A percentile compares a stretch with the other conserved stretches of the same genome.
Conservation (phyloP, 2,797 vertebrate species). For the Crenuchus spilurus region DNA sequence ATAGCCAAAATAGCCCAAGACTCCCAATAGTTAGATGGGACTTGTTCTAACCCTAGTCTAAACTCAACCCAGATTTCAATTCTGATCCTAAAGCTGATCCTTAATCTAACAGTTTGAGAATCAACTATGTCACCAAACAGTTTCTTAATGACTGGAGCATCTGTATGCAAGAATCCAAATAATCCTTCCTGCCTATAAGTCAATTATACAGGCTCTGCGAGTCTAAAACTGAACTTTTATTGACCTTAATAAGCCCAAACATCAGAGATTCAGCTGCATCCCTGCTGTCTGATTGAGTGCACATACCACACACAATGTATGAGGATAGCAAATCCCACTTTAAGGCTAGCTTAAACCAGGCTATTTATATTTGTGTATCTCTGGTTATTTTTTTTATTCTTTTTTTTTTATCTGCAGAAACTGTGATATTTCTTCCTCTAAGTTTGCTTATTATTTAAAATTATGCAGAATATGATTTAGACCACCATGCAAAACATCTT, state of each 20-base stretch:
- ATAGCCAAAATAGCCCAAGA: no score
- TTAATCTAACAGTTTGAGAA: no score
- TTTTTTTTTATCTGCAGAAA: not conserved
- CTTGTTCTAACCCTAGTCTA: no score
- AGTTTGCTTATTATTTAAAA: conserved; percentile 11
- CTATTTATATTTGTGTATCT: not conserved
- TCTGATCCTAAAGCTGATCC: no score
- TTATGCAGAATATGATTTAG: not conserved
- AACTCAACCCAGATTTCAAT: no score
- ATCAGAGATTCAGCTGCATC: not conserved
- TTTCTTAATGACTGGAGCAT: no score
- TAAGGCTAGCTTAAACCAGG: not conserved
- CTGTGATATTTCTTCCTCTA: not conserved
- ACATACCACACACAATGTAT: not conserved
- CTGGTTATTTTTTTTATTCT: conserved; percentile 2
- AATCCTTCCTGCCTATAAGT: no score
- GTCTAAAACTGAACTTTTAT: not conserved
- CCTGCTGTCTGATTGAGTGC: not conserved
- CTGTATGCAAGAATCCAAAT: no score
- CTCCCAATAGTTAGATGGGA: no score
- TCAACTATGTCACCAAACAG: no score
- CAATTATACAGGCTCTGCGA: not conserved
- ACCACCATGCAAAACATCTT: conserved; percentile 3
- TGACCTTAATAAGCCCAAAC: not conserved
- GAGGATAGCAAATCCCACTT: not conserved